phyloP scores from a whole-genome alignment of 2,113 vertebrate species.

The Anolis carolinensis region DNA sequence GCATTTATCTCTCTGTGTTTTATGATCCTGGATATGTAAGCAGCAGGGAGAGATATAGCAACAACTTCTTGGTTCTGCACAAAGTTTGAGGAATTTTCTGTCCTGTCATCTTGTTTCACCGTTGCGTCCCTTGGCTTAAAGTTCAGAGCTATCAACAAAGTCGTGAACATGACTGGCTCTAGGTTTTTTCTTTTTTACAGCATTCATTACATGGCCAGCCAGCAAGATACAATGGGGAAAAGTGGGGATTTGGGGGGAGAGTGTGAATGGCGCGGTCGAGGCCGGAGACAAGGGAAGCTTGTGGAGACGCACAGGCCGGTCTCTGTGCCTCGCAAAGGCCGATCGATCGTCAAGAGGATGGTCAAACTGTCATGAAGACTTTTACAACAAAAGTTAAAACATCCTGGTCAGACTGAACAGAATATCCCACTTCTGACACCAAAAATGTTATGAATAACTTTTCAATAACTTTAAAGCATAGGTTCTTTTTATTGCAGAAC shows the following conservation, averaged over 20 bases:
- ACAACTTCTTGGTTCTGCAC: neutral
- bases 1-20: neutral
- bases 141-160: neutral
- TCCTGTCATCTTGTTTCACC: neutral
- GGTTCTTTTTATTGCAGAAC: too few species aligned
- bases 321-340: neutral
- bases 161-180: conserved; percentile 3
- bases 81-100: conserved; percentile 2
- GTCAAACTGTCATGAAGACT: too few species aligned
- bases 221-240: conserved; percentile 9
- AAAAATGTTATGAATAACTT: too few species aligned
- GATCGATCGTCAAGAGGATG: neutral
- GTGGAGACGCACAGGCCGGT: neutral
- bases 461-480: too few species aligned
- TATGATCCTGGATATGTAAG: neutral
- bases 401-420: too few species aligned
- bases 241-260: neutral
- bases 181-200: neutral
- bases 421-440: too few species aligned
- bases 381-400: too few species aligned
- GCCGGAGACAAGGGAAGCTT: conserved; percentile 16
- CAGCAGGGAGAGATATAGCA: neutral
- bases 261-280: neutral
- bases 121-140: neutral
- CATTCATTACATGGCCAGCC: neutral